These are phyloP conservation scores for Lophotis ruficrista DNA, from an alignment of 2,113 vertebrate species.

Conservation along the genomic window DNA sequence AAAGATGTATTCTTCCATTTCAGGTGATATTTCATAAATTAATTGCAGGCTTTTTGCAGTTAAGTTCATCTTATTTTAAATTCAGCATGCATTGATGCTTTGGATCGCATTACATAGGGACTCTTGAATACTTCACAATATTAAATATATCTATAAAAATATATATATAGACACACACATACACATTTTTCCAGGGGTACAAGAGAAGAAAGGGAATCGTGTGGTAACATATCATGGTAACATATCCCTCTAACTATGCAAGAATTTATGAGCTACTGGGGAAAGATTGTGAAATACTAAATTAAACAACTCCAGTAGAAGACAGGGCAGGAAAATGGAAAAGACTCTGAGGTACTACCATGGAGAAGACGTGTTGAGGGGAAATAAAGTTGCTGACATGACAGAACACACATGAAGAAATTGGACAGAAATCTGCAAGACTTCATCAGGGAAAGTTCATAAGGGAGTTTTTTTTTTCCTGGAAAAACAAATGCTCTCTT, in stretches of 20 bases:
- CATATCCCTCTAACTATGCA: neutral
- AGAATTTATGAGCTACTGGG: neutral
- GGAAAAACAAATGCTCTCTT: constrained; percentile 3
- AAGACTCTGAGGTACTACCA: neutral
- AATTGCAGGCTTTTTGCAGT: neutral
- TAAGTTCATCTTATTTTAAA: neutral
- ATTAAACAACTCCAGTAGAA: neutral
- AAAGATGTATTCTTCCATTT: neutral
- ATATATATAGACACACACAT: neutral
- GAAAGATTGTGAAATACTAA: neutral
- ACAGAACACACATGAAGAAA: neutral
- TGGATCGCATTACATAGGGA: neutral
- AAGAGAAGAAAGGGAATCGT: neutral
- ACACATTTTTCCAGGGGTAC: neutral
- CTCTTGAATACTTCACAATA: neutral
- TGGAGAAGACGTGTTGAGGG: neutral
- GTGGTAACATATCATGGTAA: neutral
- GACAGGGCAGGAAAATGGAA: neutral
- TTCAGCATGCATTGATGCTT: neutral
- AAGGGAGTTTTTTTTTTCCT: neutral
- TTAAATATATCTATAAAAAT: neutral
- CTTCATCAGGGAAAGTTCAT: neutral
- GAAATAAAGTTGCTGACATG: neutral
- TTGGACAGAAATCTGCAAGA: neutral
- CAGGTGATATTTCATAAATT: neutral